Evolutionary conservation across 1,140 invertebrate species (phyloP).

Genomic region (Amphibalanus amphitrite): DNA sequence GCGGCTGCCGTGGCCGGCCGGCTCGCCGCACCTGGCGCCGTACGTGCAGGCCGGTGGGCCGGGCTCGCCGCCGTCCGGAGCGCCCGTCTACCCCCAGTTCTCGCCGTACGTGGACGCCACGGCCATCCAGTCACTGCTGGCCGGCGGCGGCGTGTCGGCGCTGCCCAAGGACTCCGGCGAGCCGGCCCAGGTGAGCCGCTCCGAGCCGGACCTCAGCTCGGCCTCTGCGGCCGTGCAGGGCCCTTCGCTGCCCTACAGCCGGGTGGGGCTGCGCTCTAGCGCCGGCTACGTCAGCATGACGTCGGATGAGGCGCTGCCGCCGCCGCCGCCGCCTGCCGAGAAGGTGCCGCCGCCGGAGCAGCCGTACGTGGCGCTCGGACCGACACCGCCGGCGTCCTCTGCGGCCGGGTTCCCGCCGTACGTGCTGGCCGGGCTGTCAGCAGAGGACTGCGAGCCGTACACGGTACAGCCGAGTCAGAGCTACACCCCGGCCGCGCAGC

Average conservation of each 20-base stretch:
- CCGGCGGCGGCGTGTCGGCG: neutral
- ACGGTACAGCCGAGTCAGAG: no score
- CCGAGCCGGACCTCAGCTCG: neutral
- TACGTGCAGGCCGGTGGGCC: neutral
- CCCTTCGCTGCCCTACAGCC: neutral
- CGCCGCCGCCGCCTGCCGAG: no score
- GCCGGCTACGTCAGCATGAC: neutral
- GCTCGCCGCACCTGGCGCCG: neutral
- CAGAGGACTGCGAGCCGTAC: no score
- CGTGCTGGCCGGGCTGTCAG: neutral
- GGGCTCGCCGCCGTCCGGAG: no score
- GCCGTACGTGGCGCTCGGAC: neutral
- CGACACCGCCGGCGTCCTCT: conserved; percentile 1
- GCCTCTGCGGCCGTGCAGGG: no score
- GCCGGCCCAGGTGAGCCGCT: neutral
- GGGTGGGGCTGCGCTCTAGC: neutral
- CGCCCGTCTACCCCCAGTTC: neutral
- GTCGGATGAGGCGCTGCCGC: neutral
- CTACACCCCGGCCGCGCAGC: no score
- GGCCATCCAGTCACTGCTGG: neutral
- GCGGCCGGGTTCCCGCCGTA: conserved; percentile 1
- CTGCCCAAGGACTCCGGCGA: neutral
- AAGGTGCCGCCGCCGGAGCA: neutral
- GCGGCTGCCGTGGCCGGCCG: no score
- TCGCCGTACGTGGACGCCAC: neutral